These are phyloP conservation scores for Maniola jurtina DNA, from an alignment of 1,140 invertebrate genomes.

Conservation along the genomic window DNA sequence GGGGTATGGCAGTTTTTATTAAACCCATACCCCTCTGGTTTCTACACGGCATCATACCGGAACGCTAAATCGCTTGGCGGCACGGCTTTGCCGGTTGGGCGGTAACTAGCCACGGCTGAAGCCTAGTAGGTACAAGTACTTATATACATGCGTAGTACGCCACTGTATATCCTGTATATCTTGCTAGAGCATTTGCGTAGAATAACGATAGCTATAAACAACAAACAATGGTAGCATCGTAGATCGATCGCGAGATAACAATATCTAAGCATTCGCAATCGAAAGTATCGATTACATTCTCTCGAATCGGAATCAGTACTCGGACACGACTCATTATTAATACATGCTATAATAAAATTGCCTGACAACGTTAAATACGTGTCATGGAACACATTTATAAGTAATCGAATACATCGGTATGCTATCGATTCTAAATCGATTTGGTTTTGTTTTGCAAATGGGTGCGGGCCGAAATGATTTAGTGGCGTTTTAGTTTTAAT, in stretches of 20 bases:
- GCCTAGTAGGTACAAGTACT: no score
- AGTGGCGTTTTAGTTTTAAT: conserved; percentile 31
- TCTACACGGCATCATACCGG: no score
- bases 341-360: conserved; percentile 62
- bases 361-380: conserved; percentile 66
- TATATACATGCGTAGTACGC: no score
- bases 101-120: no score
- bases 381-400: conserved; percentile 60
- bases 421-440: conserved; percentile 46
- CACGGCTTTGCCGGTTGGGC: no score
- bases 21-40: no score
- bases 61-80: no score
- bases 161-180: no score
- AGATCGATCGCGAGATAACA: conserved; percentile 30
- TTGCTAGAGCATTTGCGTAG: background rate
- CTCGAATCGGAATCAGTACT: conserved; percentile 42
- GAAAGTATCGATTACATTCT: conserved; percentile 45
- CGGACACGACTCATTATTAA: conserved; percentile 50
- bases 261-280: conserved; percentile 33
- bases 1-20: no score
- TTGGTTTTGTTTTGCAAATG: conserved; percentile 37
- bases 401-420: conserved; percentile 68
- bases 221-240: conserved; percentile 22
- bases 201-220: conserved; percentile 1
- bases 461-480: conserved; percentile 28